phyloP scores from a whole-genome alignment of 2,888 invertebrate species.

The Stomorhina lunata region DNA sequence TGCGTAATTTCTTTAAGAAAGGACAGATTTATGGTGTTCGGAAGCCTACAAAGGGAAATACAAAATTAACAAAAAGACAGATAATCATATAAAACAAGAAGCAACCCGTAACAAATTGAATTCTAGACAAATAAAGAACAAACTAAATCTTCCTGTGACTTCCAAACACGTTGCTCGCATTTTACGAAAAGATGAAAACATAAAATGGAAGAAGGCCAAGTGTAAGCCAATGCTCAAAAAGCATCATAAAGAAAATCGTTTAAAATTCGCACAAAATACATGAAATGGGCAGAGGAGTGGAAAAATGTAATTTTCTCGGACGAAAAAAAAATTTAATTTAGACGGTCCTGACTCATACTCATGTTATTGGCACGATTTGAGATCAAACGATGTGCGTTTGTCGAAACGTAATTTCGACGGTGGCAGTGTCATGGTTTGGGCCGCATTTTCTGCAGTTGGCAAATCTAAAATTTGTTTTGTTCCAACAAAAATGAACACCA shows the following conservation, averaged over 20 bases:
- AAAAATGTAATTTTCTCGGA: not conserved
- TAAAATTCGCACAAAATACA: not conserved
- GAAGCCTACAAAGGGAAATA: not conserved
- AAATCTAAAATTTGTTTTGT: conserved; percentile 32
- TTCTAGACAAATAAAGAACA: not conserved
- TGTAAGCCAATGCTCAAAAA: too few species aligned
- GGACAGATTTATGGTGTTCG: too few species aligned
- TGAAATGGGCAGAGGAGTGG: not conserved
- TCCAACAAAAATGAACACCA: conserved; percentile 6
- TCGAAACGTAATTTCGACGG: conserved; percentile 21
- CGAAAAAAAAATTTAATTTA: not conserved
- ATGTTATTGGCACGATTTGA: conserved; percentile 24
- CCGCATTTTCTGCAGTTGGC: conserved; percentile 2
- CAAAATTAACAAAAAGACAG: not conserved
- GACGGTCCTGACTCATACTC: conserved; percentile 12
- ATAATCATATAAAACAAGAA: not conserved
- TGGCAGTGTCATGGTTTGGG: conserved; percentile 24
- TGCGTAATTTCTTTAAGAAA: too few species aligned
- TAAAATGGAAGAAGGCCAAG: too few species aligned
- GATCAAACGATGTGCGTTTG: conserved; percentile 1
- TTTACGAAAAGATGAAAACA: too few species aligned
- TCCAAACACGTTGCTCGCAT: too few species aligned
- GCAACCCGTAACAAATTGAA: not conserved
- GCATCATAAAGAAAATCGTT: too few species aligned
- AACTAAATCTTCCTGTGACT: too few species aligned